Conservation (phyloP, 1,140 invertebrate species). For the Drosophila pachea region DNA sequence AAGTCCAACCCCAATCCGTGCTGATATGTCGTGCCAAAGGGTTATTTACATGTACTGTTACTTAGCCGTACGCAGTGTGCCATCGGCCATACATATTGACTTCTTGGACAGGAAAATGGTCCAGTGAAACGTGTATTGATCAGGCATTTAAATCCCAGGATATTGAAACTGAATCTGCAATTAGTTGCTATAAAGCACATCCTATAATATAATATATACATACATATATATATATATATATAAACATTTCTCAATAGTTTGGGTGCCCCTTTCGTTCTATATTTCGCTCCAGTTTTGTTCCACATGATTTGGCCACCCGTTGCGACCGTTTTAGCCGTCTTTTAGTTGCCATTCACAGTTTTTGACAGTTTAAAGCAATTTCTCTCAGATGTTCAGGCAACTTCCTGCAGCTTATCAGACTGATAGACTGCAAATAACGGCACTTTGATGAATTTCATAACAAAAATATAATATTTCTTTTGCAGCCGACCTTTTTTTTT, state of each 20-base stretch:
- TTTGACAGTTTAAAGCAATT: conserved; percentile 59
- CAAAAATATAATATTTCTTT: no score
- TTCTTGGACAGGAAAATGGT: no score
- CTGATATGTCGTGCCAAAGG: conserved; percentile 27
- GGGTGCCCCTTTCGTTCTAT: background rate
- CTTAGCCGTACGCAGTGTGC: no score
- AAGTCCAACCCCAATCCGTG: background rate
- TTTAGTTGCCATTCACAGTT: conserved; percentile 54
- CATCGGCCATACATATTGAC: no score
- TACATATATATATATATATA: background rate
- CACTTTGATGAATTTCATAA: conserved; percentile 10
- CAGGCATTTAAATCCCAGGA: no score
- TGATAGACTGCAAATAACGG: background rate
- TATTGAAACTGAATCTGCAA: no score
- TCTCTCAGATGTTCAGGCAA: conserved; percentile 17
- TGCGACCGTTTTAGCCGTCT: conserved; percentile 6
- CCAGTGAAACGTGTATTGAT: no score
- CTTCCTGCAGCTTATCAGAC: conserved; percentile 14
- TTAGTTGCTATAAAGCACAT: no score
- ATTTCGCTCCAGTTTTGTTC: conserved; percentile 28
- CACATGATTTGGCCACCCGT: background rate
- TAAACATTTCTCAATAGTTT: background rate
- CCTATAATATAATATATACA: background rate
- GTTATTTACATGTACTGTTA: conserved; percentile 6
- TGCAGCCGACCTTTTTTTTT: no score